phyloP scores from a whole-genome alignment of 2,888 invertebrate genomes.

The Chrysina gloriosa region DNA sequence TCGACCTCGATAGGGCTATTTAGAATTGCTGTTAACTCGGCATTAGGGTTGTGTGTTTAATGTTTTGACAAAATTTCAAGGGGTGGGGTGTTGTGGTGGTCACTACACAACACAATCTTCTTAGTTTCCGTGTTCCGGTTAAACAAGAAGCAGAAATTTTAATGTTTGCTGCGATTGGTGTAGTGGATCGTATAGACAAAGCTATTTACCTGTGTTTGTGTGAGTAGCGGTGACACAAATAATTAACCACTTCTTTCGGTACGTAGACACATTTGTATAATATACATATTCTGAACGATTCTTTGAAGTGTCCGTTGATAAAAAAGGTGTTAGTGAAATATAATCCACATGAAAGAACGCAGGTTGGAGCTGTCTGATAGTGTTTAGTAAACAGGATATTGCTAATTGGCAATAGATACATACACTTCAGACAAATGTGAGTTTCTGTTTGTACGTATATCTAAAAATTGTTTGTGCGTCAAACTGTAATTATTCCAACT shows the following conservation, averaged over 20 bases:
- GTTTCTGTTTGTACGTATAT: neutral
- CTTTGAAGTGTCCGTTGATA: conserved; percentile 32
- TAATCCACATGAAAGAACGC: conserved; percentile 18
- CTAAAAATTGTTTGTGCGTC: conserved; percentile 10
- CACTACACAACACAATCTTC: conserved; percentile 17
- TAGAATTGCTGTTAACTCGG: conserved; percentile 55
- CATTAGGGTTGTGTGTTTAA: conserved; percentile 60
- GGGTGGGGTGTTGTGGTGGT: conserved; percentile 51
- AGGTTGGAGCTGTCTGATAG: neutral
- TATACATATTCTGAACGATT: conserved; percentile 9
- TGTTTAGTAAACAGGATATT: conserved; percentile 32
- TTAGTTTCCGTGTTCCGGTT: conserved; percentile 28
- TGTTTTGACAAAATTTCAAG: conserved; percentile 54
- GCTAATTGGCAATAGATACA: conserved; percentile 14
- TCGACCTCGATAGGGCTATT: conserved; percentile 58
- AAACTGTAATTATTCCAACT: conserved; percentile 7
- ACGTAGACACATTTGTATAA: neutral
- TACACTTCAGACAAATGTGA: conserved; percentile 13
- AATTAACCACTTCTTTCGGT: conserved; percentile 3
- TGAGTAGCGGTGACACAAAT: conserved; percentile 20
- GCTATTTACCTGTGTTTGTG: neutral
- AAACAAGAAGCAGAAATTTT: conserved; percentile 32
- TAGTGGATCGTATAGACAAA: too few species aligned
- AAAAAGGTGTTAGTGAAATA: conserved; percentile 28
- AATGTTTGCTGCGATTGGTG: neutral